Evolutionary conservation across 1,140 invertebrate species (phyloP), one percentile per base, ranked within the genome.

Genomic region (Diachasmimorpha longicaudata): DNA sequence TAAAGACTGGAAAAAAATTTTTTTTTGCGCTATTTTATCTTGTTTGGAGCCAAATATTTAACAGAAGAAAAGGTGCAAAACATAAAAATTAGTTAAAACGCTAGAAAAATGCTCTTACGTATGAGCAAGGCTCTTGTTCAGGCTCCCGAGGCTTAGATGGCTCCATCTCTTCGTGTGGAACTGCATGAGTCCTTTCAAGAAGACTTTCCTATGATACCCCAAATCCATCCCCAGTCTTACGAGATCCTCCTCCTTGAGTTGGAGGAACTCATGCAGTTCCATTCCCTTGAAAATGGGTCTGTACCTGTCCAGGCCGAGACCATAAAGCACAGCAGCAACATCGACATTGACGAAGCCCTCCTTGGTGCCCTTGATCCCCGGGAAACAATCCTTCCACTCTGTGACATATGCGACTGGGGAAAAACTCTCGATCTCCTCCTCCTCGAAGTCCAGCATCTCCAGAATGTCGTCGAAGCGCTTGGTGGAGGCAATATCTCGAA

Each of bases 81-180:
- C 11, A 71, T 68, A 14, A 70, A 5, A 58, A 74, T 77, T 1
- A 52, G 6, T 31, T 31, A 31, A 31, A 31, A 31, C 31, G n/a
- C 31, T 31, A 2, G 31, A 31, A 31, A 31, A 31, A 31, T 2
- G 2, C 31, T 69, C 78, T 74, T 77, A 80, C 83, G 82, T 81
- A 66, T 80, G 80, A 11, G 74, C 71, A 44, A 75, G 44, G 1
- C 71, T 73, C 48, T 79, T 81, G 31, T 80, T 75, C 37, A 83
- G 63, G 52, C 14, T 69, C 37, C 81, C 79, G 74, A 88, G 75
- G 70, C 75, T 84, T 10, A 80, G 63, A 4, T 89, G 70, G 76
- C 86, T 90, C 92, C 92, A 92, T 8, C 84, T 81, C 78, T 86
- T 85, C n/a, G 75, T 80, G 79, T 92, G 91, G 80, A 92, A 91